Evolutionary conservation across 2,113 vertebrate genomes (phyloP), one percentile per base, ranked within the genome.

Genomic region (Rana temporaria): DNA sequence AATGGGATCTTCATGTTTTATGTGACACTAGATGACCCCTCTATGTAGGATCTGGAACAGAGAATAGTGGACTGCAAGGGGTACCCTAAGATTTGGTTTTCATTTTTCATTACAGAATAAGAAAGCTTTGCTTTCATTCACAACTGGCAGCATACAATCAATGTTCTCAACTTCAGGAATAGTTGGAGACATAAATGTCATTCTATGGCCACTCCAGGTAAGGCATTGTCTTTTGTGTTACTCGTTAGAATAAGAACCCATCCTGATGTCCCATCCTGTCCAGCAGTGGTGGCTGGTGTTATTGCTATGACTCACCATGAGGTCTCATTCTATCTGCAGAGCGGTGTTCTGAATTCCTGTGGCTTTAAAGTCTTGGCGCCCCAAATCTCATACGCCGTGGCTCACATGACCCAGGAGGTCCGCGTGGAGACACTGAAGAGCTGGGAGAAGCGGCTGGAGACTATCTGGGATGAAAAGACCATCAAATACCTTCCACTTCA

Each of bases 181-280:
- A 78, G 92, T 93, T 2, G 94, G 94, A 70, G 95, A 96, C 88
- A 91, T 96, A 83, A 96, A 95, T 66, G 74, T 96, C 19, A 84
- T 92, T 24, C 91, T 96, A 56, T 96, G 95, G 94, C 95, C 95
- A 42, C 82, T 96, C 53, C 96, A 96, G 93, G 93, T 96, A 89
- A 57, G 8, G n/a, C 16, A 17, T 60, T 48, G 11, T 14, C 2
- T 48, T 11, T 48, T 12, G 1, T 48, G 12, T 48, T 48, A 48
- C 1, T 14, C 9, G 9, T 12, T 14, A 48, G 42, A 11, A 14
- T 48, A 48, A 48, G 1, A 48, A 48, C 42, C 42, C 42, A 9
- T 48, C 12, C 42, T 48, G 12, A 11, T 48, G 42, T 48, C 42
- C 42, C 12, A 12, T 48, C 42, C 42, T 48, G 42, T 48, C 9